phyloP scores from a whole-genome alignment of 2,113 vertebrate genomes.

The Polyodon spathula region DNA sequence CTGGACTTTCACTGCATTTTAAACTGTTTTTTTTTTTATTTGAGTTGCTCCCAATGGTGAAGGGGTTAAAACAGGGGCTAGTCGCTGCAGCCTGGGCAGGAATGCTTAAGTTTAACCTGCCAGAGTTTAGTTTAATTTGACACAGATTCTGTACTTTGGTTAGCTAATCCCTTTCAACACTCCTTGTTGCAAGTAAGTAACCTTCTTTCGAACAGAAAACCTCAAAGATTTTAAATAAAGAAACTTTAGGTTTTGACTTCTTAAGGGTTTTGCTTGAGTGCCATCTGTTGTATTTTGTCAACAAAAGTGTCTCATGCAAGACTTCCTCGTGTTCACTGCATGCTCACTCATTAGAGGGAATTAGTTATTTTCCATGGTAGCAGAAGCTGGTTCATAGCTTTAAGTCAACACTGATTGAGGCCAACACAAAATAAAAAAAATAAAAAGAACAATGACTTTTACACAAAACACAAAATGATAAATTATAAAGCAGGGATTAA shows the following conservation, averaged over 20 bases:
- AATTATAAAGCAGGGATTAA: background rate
- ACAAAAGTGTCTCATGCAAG: background rate
- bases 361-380: background rate
- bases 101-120: too few relatives aligned
- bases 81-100: too few relatives aligned
- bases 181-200: background rate
- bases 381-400: background rate
- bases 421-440: background rate
- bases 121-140: too few relatives aligned
- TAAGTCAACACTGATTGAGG: background rate
- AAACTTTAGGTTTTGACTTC: background rate
- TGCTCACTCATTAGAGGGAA: conserved; percentile 4
- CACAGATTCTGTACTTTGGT: too few relatives aligned
- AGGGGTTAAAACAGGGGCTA: too few relatives aligned
- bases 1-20: too few relatives aligned
- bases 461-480: background rate
- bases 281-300: conserved; percentile 1
- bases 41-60: too few relatives aligned
- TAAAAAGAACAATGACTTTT: background rate
- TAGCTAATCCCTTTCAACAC: too few relatives aligned
- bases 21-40: too few relatives aligned
- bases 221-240: background rate
- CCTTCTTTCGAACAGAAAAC: background rate
- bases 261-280: background rate
- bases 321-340: background rate